phyloP scores from a whole-genome alignment of 2,797 vertebrate genomes.

The Australoheros facetus region DNA sequence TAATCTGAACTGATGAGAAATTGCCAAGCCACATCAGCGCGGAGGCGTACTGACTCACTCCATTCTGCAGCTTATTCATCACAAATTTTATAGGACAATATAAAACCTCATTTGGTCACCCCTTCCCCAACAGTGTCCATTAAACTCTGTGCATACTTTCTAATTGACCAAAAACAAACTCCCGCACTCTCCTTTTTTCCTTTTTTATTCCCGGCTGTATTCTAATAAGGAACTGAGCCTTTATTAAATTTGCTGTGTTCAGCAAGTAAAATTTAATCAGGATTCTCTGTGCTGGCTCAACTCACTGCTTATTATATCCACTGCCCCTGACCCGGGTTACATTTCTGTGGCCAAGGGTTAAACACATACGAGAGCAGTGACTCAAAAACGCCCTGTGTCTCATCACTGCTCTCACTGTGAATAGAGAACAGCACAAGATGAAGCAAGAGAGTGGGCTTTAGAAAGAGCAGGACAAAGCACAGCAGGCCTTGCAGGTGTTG shows the following conservation, averaged over 20 bases:
- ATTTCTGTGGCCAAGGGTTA: neutral
- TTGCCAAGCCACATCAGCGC: conserved; percentile 41
- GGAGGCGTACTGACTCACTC: conserved; percentile 66
- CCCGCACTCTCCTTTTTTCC: conserved; percentile 27
- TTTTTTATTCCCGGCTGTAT: conserved; percentile 46
- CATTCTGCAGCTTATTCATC: conserved; percentile 50
- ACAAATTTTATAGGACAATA: conserved; percentile 49
- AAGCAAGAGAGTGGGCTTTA: neutral
- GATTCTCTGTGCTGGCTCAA: conserved; percentile 11
- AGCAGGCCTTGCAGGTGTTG: conserved; percentile 13
- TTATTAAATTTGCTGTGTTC: conserved; percentile 61
- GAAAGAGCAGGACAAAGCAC: conserved; percentile 20
- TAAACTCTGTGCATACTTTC: conserved; percentile 57
- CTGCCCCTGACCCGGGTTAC: conserved; percentile 10
- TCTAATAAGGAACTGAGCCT: conserved; percentile 22
- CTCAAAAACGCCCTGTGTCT: conserved; percentile 6
- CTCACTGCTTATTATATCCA: neutral
- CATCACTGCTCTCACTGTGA: conserved; percentile 4
- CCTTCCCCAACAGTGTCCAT: conserved; percentile 44
- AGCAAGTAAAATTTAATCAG: conserved; percentile 46
- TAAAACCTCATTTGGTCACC: conserved; percentile 43
- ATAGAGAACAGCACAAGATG: conserved; percentile 18
- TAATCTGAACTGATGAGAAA: conserved; percentile 57
- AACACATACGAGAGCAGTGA: conserved; percentile 13
- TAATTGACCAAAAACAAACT: conserved; percentile 55